Percentiles rank a stretch among this genome's conserved stretches.
Evolutionary conservation across 2,113 vertebrate genomes (phyloP).

Genomic region (Petromus typicus): DNA sequence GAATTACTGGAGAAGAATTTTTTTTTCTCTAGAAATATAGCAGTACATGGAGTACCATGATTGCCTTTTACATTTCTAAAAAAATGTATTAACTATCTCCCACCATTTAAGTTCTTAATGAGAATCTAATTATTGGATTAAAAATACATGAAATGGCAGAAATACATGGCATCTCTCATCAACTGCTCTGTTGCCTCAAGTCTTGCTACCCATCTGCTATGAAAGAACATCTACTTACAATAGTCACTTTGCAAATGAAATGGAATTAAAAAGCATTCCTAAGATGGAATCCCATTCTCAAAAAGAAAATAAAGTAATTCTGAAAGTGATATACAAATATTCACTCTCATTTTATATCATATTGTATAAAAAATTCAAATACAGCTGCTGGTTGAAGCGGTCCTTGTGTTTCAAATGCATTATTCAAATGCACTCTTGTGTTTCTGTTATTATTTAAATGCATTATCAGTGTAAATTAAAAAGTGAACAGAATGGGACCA

Average conservation of each 20-base stretch:
- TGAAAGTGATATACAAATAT: background rate
- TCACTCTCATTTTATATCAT: background rate
- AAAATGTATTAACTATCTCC: background rate
- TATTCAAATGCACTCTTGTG: no score
- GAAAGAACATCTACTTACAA: background rate
- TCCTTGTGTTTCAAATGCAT: background rate
- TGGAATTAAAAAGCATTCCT: background rate
- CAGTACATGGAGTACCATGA: background rate
- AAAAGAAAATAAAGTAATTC: background rate
- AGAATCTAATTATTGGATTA: background rate
- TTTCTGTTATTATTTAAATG: background rate
- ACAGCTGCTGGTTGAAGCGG: background rate
- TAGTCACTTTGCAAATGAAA: background rate
- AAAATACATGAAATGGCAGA: background rate
- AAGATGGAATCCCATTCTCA: background rate
- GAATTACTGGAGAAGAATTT: background rate
- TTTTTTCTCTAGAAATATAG: slow-evolving; percentile 7
- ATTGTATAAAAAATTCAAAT: background rate
- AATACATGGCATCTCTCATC: background rate
- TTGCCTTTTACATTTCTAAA: slow-evolving; percentile 5
- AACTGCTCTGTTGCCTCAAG: background rate
- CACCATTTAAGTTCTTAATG: background rate
- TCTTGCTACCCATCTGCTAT: no score
- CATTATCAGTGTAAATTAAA: background rate
- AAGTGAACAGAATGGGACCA: background rate